Evolutionary conservation across 2,888 invertebrate genomes (phyloP), one percentile per base, ranked within the genome.

Genomic region (Napeogenes inachia): DNA sequence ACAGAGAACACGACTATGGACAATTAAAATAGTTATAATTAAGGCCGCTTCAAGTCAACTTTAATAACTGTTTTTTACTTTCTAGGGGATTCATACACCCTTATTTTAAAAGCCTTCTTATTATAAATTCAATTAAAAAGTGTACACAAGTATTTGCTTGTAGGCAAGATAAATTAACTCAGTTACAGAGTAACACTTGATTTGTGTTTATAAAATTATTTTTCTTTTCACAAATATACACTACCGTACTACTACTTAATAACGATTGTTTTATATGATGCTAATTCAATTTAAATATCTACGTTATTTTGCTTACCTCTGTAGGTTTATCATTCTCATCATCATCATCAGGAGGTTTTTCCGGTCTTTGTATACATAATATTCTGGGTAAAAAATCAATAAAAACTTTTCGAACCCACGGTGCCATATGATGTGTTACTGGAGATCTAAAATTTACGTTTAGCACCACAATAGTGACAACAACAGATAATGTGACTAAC

Each of bases 401-500:
- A 89, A 97, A 97, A 81, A 97, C 92, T 77, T 94, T 92, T 74
- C 95, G 93, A 77, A 97, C 97, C 97, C 97, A 97, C 60, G 96
- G 97, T 66, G 96, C 94, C 94, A 98, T 95, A 75, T 95, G 95
- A 85, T 98, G 97, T 68, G 97, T 97, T 65, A 97, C 97, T 47
- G 97, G 97, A 66, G 97, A 97, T 91, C 93, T 91, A 91, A 95
- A 97, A 92, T 98, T 97, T 78, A 98, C 96, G 87, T 97, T 98
- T 78, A 98, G 93, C 84, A 98, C 97, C 77, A 96, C 96, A 85
- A 97, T 97, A 77, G 98, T 98, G 79, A 97, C 96, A 73, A 97
- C 96, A 78, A 97, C 97, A 70, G 97, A 97, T 72, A 97, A 91
- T 70, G 97, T 97, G 78, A 98, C 97, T 79, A 98, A 92, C 89